phyloP scores from a whole-genome alignment of 2,113 vertebrate genomes.

The Kryptolebias marmoratus region DNA sequence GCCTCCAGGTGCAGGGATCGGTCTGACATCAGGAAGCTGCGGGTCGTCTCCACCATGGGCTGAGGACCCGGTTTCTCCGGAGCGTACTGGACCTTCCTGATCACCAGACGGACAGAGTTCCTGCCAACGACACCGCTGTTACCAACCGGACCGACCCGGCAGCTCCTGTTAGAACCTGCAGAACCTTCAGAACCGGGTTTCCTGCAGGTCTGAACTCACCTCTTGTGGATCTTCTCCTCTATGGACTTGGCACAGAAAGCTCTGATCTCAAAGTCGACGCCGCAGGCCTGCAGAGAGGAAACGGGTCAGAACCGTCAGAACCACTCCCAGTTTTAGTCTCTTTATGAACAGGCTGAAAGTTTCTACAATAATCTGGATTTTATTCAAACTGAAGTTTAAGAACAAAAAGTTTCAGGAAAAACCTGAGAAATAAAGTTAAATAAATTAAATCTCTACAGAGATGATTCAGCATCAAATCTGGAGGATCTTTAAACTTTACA shows the following conservation, averaged over 20 bases:
- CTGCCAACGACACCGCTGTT: slow-evolving; percentile 57
- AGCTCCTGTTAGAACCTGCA: neutral
- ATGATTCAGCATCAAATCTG: too few relatives aligned
- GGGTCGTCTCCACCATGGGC: slow-evolving; percentile 90
- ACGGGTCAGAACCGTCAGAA: neutral
- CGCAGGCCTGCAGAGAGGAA: slow-evolving; percentile 83
- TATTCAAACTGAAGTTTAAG: too few relatives aligned
- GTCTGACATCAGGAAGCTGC: slow-evolving; percentile 93
- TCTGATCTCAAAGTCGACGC: slow-evolving; percentile 93
- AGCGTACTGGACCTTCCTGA: slow-evolving; percentile 92
- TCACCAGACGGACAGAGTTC: slow-evolving; percentile 91
- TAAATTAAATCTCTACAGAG: too few relatives aligned
- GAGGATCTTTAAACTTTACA: too few relatives aligned
- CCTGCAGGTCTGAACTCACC: slow-evolving; percentile 72
- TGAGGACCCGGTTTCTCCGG: slow-evolving; percentile 90
- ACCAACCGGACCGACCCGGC: neutral
- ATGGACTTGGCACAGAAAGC: slow-evolving; percentile 91
- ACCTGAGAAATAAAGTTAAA: too few relatives aligned
- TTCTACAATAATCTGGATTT: too few relatives aligned
- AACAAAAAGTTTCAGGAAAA: too few relatives aligned
- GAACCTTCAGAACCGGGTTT: neutral
- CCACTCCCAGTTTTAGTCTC: too few relatives aligned
- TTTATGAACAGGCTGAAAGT: too few relatives aligned
- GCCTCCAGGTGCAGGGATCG: slow-evolving; percentile 90
- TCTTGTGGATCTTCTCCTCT: slow-evolving; percentile 95